Base-by-base conservation (phyloP, 2,113 vertebrate species). In the Xenotilapia caudafasciata region DNA sequence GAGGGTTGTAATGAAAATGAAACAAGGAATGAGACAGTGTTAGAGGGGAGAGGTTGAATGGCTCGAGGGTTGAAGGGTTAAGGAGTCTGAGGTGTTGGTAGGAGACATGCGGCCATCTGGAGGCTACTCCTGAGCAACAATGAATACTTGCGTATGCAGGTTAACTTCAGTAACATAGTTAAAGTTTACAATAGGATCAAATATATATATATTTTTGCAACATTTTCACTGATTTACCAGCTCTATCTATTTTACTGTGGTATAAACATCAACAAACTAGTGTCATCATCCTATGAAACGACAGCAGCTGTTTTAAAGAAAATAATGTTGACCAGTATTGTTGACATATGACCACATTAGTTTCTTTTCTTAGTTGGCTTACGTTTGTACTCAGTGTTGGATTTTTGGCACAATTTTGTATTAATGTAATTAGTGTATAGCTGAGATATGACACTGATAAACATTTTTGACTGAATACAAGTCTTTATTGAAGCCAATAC, bases 1-100 rank as follows among this genome's bases (percentile, higher is more conserved):
- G 96, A 94, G 94, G 88, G 85, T 90, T 92, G 93, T 96, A 96
- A 95, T 96, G 93, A 95, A 96, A 96, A 95, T 94, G 89, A 96
- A 95, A 95, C 94, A 92, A 93, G 94, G 87, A 88, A 90, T 4
- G 79, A 91, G 90, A 86, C 79, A 70, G 82, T 77, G 89, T 83
- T 80, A 54, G 80, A 85, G 80, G 58, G 79, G 68, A 85, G 88
- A 68, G 83, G 70, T 83, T 84, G 86, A 75, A 83, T 83, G 56
- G 62, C 86, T 80, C 3, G 12, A 82, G 81, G 87, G 73, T 79
- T n/a, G 33, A 86, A 79, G 82, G 85, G 75, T 70, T 21, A 51
- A 79, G 33, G 60, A 79, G 49, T 82, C 38, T 55, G 65, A 87
- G 54, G 85, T 83, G 85, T 45, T 13, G 45, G 21, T 33, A n/a